Conservation (phyloP, 2,888 invertebrate genomes). For the Creontiades dilutus region DNA sequence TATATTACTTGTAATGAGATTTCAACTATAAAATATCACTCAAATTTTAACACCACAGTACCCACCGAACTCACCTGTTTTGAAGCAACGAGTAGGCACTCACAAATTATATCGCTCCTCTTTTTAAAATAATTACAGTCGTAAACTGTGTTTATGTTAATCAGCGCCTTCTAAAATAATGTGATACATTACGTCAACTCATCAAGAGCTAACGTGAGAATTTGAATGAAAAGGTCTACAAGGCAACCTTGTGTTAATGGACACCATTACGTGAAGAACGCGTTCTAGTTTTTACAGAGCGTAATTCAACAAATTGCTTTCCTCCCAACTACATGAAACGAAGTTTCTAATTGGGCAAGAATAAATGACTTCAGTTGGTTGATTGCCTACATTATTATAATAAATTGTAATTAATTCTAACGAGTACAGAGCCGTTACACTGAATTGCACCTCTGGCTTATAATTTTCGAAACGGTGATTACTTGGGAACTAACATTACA, state of each 20-base stretch:
- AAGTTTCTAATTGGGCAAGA: constrained; percentile 59
- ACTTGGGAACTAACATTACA: constrained; percentile 10
- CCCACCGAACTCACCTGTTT: too few species aligned
- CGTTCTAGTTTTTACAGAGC: constrained; percentile 52
- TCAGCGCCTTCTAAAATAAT: background rate
- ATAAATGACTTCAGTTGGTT: constrained; percentile 60
- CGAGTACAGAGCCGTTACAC: constrained; percentile 41
- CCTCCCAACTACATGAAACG: background rate
- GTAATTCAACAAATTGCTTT: constrained; percentile 60
- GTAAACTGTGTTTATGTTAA: constrained; percentile 45
- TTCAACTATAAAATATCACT: too few species aligned
- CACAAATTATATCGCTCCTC: background rate
- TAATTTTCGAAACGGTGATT: constrained; percentile 13
- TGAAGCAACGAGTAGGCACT: background rate
- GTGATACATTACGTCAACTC: constrained; percentile 55
- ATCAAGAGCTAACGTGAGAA: constrained; percentile 61
- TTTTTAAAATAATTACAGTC: background rate
- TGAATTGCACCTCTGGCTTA: background rate
- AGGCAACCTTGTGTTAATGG: constrained; percentile 53
- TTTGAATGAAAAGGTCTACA: constrained; percentile 56
- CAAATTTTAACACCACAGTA: too few species aligned
- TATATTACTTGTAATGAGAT: too few species aligned
- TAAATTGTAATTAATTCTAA: constrained; percentile 63
- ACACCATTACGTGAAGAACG: constrained; percentile 17
- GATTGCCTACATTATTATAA: constrained; percentile 62